Evolutionary conservation across 2,888 invertebrate species (phyloP).

Genomic region (Spisula subtruncata): DNA sequence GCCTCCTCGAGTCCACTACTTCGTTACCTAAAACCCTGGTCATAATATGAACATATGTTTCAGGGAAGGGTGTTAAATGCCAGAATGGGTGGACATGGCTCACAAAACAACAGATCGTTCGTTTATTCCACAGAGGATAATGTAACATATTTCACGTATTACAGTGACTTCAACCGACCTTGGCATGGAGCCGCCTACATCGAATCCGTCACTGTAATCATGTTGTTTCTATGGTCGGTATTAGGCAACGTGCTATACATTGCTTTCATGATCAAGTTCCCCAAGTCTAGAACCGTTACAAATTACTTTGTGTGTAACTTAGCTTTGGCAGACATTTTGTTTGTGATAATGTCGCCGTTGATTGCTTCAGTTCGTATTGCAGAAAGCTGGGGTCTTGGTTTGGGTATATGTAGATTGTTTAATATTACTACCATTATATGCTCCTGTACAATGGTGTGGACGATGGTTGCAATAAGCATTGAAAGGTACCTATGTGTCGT

Average conservation of each 20-base stretch:
- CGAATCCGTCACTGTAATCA: slow-evolving; percentile 70
- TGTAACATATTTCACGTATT: slow-evolving; percentile 78
- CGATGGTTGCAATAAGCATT: slow-evolving; percentile 80
- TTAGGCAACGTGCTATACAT: slow-evolving; percentile 74
- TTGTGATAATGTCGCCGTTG: slow-evolving; percentile 75
- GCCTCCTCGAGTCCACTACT: too few relatives aligned
- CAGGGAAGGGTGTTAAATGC: background rate
- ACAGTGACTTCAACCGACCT: slow-evolving; percentile 78
- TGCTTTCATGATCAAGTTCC: slow-evolving; percentile 65
- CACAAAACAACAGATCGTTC: slow-evolving; percentile 1
- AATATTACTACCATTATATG: slow-evolving; percentile 76
- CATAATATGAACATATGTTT: background rate
- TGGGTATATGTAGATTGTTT: slow-evolving; percentile 75
- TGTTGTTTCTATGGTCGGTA: slow-evolving; percentile 72
- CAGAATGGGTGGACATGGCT: background rate
- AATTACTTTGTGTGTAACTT: slow-evolving; percentile 81
- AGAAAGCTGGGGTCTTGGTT: slow-evolving; percentile 80
- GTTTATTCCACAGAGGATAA: slow-evolving; percentile 52
- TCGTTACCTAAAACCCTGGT: too few relatives aligned
- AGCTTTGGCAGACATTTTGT: slow-evolving; percentile 79
- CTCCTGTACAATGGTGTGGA: slow-evolving; percentile 80
- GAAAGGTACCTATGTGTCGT: slow-evolving; percentile 78
- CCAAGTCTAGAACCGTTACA: slow-evolving; percentile 71
- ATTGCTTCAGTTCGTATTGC: slow-evolving; percentile 78
- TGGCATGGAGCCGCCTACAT: slow-evolving; percentile 64